Evolutionary conservation across 2,888 invertebrate species (phyloP).

Genomic region (Caenorhabditis angaria): DNA sequence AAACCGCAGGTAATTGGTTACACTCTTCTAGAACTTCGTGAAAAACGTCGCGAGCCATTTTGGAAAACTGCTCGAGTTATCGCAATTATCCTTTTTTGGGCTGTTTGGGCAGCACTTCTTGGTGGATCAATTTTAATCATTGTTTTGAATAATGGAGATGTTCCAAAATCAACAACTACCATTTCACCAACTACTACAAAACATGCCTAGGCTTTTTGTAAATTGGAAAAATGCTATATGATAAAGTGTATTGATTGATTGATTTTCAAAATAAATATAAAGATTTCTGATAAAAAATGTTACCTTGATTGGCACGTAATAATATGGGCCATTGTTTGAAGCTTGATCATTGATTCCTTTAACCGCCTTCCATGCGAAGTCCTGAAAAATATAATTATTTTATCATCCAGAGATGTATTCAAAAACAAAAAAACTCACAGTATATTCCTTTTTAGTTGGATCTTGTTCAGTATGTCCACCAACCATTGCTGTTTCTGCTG

Average conservation of each 20-base stretch:
- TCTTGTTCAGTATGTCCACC: slow-evolving; percentile 53
- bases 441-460: slow-evolving; percentile 46
- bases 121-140: slow-evolving; percentile 50
- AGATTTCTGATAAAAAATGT: background rate
- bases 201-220: no score
- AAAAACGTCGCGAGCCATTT: slow-evolving; percentile 31
- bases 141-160: slow-evolving; percentile 46
- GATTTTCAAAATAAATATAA: no score
- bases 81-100: slow-evolving; percentile 42
- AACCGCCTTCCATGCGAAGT: slow-evolving; percentile 48
- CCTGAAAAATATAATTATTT: slow-evolving; percentile 24
- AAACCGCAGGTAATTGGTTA: slow-evolving; percentile 23
- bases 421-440: slow-evolving; percentile 38
- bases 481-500: slow-evolving; percentile 13
- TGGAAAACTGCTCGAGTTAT: slow-evolving; percentile 16
- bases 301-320: slow-evolving; percentile 56
- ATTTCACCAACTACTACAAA: background rate
- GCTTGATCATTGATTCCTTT: slow-evolving; percentile 52
- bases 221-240: slow-evolving; percentile 10
- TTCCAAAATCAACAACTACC: slow-evolving; percentile 31
- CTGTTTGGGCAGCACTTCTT: slow-evolving; percentile 45
- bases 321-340: slow-evolving; percentile 56
- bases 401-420: slow-evolving; percentile 2
- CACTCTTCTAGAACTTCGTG: slow-evolving; percentile 22
- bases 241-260: no score